These are phyloP conservation scores for Theonella swinhoei DNA, from an alignment of 37 sponge, comb jelly and placozoan genomes.

Conservation along the genomic window DNA sequence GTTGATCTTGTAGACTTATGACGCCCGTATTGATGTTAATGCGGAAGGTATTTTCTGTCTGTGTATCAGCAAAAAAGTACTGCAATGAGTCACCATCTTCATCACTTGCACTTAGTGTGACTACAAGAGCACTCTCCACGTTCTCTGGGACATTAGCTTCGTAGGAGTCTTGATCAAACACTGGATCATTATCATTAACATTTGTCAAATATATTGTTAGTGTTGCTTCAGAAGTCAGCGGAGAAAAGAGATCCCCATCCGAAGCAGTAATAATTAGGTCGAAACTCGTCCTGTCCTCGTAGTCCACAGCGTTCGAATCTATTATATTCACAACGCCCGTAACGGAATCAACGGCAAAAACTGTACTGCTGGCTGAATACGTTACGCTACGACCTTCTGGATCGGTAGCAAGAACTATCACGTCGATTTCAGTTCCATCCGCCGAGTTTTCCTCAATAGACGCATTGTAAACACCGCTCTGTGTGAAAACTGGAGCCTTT, in stretches of 20 bases:
- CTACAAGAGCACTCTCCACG: slow-evolving; percentile 17
- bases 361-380: slow-evolving; percentile 15
- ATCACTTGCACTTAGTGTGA: slow-evolving; percentile 30
- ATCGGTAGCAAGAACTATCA: slow-evolving; percentile 52
- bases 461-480: neutral
- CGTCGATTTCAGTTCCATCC: slow-evolving; percentile 12
- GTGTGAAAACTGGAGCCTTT: slow-evolving; percentile 21
- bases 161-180: slow-evolving; percentile 35
- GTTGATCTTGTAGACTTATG: slow-evolving; percentile 7
- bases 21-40: slow-evolving; percentile 37
- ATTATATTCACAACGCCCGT: slow-evolving; percentile 39
- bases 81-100: slow-evolving; percentile 20
- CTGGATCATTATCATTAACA: slow-evolving; percentile 58
- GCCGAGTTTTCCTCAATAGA: slow-evolving; percentile 16
- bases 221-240: slow-evolving; percentile 26
- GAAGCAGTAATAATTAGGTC: slow-evolving; percentile 28
- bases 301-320: slow-evolving; percentile 23
- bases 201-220: slow-evolving; percentile 36
- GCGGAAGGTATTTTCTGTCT: slow-evolving; percentile 26
- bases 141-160: slow-evolving; percentile 40
- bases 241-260: slow-evolving; percentile 24
- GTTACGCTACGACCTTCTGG: slow-evolving; percentile 37
- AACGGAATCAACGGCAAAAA: slow-evolving; percentile 33
- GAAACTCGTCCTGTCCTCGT: slow-evolving; percentile 11
- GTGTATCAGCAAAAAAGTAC: slow-evolving; percentile 22